Base-by-base conservation (phyloP, 1,140 invertebrate genomes). In the Cyrtorhinus lividipennis region DNA sequence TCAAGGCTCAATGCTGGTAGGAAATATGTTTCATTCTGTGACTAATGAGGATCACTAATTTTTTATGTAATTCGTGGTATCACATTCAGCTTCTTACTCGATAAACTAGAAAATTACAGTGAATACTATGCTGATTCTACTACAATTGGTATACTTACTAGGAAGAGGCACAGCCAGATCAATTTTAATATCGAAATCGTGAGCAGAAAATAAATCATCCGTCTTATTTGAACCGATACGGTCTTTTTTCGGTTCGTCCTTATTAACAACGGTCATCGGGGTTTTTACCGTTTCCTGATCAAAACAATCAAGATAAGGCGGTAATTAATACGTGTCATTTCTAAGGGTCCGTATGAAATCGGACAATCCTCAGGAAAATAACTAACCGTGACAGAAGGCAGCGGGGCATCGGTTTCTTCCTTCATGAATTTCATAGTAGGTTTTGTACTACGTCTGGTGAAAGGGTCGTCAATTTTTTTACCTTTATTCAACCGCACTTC, bases 131-230 rank as follows among this genome's bases (percentile, higher is more conserved):
- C n/a, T n/a, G n/a, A n/a, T n/a, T n/a, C n/a, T n/a, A n/a, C n/a
- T n/a, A n/a, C n/a, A n/a, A n/a, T n/a, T n/a, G n/a, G n/a, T 8
- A 38, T 38, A 79, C 80, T 80, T 74, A 90, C 89, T 85, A 68
- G 85, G 79, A 66, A 86, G 75, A 61, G 88, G 86, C 66, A 92
- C 83, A 75, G 92, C 90, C 62, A 97, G 77, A 73, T 96, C 92
- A 64, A 95, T 91, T 72, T 86, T 90, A 67, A 98, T 96, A 70
- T 98, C 93, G 76, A 98, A 98, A 76, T 98, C 90, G 73, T 98
- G 94, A 62, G 93, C 85, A 58, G 86, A 87, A 75, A 95, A 97
- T 2, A 96, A 74, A 69, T 88, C 89, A 68, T 86, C 81, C 59
- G 79, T 79, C 61, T 67, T 53, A 22, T 53, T 70, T 62, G 48